These are phyloP conservation scores for Dendrolimus punctatus DNA, from an alignment of 1,140 invertebrate species.

Conservation along the genomic window DNA sequence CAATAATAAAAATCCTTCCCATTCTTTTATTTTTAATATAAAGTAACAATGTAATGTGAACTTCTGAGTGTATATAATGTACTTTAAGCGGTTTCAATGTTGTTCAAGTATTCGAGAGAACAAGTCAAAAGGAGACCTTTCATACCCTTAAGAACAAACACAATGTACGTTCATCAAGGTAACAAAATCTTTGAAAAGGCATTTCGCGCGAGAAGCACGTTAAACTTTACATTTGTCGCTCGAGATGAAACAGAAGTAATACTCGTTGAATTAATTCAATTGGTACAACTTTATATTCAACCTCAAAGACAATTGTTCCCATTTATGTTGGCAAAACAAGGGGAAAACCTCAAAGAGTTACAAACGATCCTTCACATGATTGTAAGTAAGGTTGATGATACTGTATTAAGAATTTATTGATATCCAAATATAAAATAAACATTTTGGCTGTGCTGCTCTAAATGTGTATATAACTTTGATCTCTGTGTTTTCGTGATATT, in stretches of 20 bases:
- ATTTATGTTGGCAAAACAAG: conserved; percentile 51
- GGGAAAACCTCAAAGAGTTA: conserved; percentile 48
- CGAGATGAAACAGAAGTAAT: conserved; percentile 44
- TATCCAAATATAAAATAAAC: not conserved
- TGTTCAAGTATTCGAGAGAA: conserved; percentile 7
- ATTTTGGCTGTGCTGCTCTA: no score
- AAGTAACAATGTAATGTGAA: no score
- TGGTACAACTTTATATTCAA: conserved; percentile 52
- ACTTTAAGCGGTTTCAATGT: conserved; percentile 4
- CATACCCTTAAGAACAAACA: conserved; percentile 7
- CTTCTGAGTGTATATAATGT: no score
- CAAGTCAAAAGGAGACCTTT: conserved; percentile 10
- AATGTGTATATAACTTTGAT: no score
- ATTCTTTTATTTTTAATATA: not conserved
- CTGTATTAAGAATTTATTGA: not conserved
- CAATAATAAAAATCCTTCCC: no score
- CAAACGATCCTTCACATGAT: conserved; percentile 40
- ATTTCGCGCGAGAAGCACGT: conserved; percentile 23
- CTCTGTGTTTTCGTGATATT: no score
- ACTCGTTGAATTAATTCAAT: conserved; percentile 61
- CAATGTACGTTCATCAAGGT: conserved; percentile 13
- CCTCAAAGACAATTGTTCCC: conserved; percentile 53
- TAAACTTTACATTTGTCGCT: conserved; percentile 52
- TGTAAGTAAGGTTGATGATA: conserved; percentile 23
- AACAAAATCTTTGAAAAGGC: conserved; percentile 29